A percentile compares a stretch with the other conserved stretches of the same genome.
phyloP scores from a whole-genome alignment of 2,797 vertebrate species.

The Lindbergichthys nudifrons region DNA sequence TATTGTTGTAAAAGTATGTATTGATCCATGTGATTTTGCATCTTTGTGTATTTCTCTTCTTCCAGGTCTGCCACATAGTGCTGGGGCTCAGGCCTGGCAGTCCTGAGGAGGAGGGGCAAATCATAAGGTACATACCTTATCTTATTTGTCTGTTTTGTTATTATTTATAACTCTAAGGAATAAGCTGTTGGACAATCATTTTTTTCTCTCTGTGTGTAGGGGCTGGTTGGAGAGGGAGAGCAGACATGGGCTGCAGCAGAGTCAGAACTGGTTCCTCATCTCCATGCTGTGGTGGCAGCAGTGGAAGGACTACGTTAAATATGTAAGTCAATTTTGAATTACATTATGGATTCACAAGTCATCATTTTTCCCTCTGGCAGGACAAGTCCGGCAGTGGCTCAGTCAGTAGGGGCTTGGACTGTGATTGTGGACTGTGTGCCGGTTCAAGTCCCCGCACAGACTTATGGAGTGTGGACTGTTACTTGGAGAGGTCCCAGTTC shows the following conservation, averaged over 20 bases:
- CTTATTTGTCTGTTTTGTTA: background rate
- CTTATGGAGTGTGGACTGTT: too few relatives aligned
- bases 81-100: slow-evolving; percentile 94
- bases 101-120: slow-evolving; percentile 97
- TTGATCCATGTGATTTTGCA: background rate
- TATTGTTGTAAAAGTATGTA: background rate
- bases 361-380: too few relatives aligned
- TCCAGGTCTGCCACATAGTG: slow-evolving; percentile 97
- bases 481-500: too few relatives aligned
- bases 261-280: slow-evolving; percentile 98
- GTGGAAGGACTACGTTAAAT: slow-evolving; percentile 99
- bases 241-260: slow-evolving; percentile 93
- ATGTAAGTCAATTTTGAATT: slow-evolving; percentile 86
- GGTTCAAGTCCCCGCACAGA: too few relatives aligned
- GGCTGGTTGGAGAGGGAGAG: slow-evolving; percentile 98
- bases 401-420: too few relatives aligned
- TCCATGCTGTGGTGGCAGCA: slow-evolving; percentile 98
- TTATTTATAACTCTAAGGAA: background rate
- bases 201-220: slow-evolving; percentile 67
- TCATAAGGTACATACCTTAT: slow-evolving; percentile 88
- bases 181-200: background rate
- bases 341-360: background rate
- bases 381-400: too few relatives aligned
- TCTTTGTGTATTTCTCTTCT: slow-evolving; percentile 33
- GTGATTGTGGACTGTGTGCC: too few relatives aligned